Evolutionary conservation across 2,797 vertebrate genomes (phyloP).

Genomic region (Delichon dasypus): DNA sequence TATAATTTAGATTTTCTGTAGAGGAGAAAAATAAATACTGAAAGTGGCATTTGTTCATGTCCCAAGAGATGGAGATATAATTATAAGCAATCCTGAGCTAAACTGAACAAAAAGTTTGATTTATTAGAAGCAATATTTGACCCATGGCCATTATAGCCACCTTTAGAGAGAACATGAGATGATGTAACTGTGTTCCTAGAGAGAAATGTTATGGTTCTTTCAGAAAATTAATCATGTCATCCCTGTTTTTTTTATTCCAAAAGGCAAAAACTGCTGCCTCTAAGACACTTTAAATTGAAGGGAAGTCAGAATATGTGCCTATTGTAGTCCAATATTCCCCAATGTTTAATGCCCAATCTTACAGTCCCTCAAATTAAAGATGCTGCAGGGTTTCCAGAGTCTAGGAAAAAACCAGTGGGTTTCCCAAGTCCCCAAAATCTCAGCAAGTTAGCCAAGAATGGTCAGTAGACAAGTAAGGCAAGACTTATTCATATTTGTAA

Average conservation of each 20-base stretch:
- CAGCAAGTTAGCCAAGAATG: background rate
- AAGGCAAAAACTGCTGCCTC: background rate
- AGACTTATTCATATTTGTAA: background rate
- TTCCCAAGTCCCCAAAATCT: background rate
- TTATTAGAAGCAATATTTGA: background rate
- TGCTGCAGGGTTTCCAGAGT: background rate
- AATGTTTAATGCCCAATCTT: background rate
- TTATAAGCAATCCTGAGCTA: background rate
- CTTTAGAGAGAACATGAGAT: background rate
- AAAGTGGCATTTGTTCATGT: background rate
- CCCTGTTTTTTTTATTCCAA: background rate
- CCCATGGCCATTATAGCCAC: background rate
- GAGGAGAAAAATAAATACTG: background rate
- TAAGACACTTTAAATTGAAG: background rate
- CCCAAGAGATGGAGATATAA: background rate
- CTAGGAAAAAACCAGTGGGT: background rate
- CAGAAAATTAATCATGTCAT: background rate
- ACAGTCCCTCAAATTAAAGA: background rate
- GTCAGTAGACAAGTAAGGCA: background rate
- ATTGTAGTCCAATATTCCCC: background rate
- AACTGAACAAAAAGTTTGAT: background rate
- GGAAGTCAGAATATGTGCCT: background rate
- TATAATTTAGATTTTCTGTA: conserved; percentile 16
- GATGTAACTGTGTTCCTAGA: rapidly evolving
- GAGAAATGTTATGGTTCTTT: background rate